A percentile compares a stretch with the other conserved stretches of the same genome.
Evolutionary conservation across 2,888 invertebrate genomes (phyloP).

Genomic region (Listrodromus nycthemerus): DNA sequence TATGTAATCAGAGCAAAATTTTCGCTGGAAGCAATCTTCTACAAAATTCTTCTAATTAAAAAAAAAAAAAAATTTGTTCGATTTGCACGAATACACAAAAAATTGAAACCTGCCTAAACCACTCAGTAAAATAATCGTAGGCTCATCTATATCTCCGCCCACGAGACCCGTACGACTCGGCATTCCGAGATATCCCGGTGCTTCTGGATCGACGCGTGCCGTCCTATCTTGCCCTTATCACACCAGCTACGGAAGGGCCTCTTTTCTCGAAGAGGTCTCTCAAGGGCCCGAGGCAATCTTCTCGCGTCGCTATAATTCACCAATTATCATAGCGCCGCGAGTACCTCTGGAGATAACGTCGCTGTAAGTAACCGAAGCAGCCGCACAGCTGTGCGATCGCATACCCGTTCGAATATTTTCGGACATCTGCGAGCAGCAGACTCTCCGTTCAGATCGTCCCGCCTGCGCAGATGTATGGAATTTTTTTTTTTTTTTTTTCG

Average conservation of each 20-base stretch:
- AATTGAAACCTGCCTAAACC: neutral
- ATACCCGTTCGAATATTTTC: slow-evolving; percentile 44
- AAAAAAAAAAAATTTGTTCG: neutral
- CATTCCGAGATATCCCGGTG: slow-evolving; percentile 17
- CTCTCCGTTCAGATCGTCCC: slow-evolving; percentile 6
- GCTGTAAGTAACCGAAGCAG: slow-evolving; percentile 20
- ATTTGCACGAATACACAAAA: neutral
- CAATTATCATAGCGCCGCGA: slow-evolving; percentile 70
- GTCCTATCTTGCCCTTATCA: slow-evolving; percentile 56
- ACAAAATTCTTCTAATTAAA: no score
- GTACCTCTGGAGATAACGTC: slow-evolving; percentile 68
- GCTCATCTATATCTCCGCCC: neutral
- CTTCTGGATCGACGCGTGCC: slow-evolving; percentile 51
- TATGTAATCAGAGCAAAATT: no score
- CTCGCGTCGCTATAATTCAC: slow-evolving; percentile 70
- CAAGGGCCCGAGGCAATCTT: slow-evolving; percentile 43
- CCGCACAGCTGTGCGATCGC: slow-evolving; percentile 1
- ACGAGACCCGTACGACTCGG: neutral
- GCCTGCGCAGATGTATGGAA: slow-evolving; percentile 55
- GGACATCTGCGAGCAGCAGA: slow-evolving; percentile 55
- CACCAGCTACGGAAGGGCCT: slow-evolving; percentile 20
- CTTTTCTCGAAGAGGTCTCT: slow-evolving; percentile 44
- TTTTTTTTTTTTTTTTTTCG: no score
- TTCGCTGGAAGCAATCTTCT: no score
- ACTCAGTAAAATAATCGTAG: slow-evolving; percentile 43